A percentile compares a stretch with the other conserved stretches of the same genome.
Evolutionary conservation across 2,113 vertebrate genomes (phyloP).

Genomic region (Cephalopholis sonnerati): DNA sequence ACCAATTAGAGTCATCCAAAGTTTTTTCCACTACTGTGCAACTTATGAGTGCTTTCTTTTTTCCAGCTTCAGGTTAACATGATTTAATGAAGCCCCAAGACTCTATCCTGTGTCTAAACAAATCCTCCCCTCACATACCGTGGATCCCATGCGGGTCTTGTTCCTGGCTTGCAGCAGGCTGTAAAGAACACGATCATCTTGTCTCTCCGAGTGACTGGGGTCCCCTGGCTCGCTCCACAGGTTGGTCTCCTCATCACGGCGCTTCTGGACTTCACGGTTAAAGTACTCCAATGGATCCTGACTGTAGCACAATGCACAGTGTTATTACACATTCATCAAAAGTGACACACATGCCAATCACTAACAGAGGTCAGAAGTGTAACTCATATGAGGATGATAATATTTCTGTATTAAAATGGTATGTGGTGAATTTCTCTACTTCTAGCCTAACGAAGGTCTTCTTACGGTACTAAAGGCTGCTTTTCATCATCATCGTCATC

Average conservation of each 20-base stretch:
- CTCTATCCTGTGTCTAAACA: neutral
- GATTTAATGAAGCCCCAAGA: neutral
- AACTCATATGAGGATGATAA: neutral
- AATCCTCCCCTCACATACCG: conserved; percentile 66
- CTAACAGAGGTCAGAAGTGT: neutral
- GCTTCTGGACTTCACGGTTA: conserved; percentile 86
- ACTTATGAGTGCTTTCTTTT: neutral
- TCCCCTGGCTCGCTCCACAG: conserved; percentile 88
- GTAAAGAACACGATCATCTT: conserved; percentile 85
- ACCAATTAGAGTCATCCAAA: neutral
- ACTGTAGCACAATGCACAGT: conserved; percentile 48
- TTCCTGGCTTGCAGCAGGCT: conserved; percentile 84
- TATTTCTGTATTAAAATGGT: neutral
- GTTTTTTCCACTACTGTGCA: neutral
- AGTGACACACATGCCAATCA: neutral
- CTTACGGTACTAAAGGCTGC: conserved; percentile 84
- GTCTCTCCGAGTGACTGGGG: conserved; percentile 86
- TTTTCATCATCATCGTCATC: conserved; percentile 82
- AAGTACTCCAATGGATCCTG: conserved; percentile 87
- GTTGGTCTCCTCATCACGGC: conserved; percentile 87
- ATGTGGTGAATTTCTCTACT: neutral
- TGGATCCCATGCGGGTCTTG: conserved; percentile 84
- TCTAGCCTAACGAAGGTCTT: neutral
- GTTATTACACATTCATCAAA: conserved; percentile 2
- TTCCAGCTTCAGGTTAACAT: neutral